These are phyloP conservation scores for Tamias sibiricus DNA, from an alignment of 2,113 vertebrate species.

Conservation along the genomic window DNA sequence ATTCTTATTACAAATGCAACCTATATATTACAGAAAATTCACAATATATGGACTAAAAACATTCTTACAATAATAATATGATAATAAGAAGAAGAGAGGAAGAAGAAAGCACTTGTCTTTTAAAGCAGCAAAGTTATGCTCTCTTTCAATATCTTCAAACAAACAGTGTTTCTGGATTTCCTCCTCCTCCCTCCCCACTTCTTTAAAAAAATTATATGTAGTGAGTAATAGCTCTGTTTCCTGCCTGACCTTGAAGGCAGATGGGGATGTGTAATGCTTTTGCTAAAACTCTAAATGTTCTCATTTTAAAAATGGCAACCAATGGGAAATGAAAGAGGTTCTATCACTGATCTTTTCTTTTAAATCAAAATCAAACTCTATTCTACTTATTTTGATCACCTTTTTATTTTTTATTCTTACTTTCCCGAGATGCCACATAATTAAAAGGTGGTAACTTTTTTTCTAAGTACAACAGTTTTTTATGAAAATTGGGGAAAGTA, in stretches of 20 bases:
- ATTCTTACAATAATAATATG: neutral
- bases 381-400: neutral
- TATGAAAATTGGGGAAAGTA: neutral
- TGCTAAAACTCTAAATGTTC: constrained; percentile 37
- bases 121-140: neutral
- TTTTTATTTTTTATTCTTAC: constrained; percentile 16
- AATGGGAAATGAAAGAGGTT: neutral
- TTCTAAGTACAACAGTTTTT: neutral
- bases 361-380: neutral
- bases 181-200: neutral
- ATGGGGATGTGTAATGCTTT: constrained; percentile 39
- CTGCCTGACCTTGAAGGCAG: constrained; percentile 49
- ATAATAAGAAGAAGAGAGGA: too few relatives aligned
- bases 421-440: neutral
- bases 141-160: constrained; percentile 21
- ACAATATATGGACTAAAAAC: neutral
- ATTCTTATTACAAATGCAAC: neutral
- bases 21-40: neutral
- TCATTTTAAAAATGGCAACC: constrained; percentile 30
- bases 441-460: neutral
- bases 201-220: constrained; percentile 15
- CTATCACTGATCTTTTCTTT: neutral
- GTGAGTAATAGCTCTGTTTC: constrained; percentile 13
- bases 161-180: neutral
- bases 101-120: neutral